phyloP scores from a whole-genome alignment of 2,888 invertebrate genomes.

The Drosophila borealis region DNA sequence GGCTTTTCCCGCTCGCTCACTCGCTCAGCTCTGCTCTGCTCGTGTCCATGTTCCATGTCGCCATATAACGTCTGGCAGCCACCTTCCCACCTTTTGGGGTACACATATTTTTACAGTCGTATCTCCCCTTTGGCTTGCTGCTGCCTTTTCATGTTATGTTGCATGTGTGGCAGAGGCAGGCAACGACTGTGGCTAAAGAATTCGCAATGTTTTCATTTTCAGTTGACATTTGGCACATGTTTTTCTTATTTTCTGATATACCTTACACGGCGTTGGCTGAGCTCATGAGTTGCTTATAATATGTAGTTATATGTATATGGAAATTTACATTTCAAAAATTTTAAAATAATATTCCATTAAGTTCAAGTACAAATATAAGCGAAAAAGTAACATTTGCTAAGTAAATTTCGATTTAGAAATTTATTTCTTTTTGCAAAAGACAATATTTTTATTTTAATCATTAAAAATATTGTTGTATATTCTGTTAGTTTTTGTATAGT shows the following conservation, averaged over 20 bases:
- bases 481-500: too few relatives aligned
- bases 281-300: too few relatives aligned
- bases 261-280: neutral
- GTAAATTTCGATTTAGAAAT: too few relatives aligned
- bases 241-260: constrained; percentile 22
- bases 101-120: constrained; percentile 22
- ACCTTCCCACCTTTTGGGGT: constrained; percentile 45
- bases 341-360: too few relatives aligned
- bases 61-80: constrained; percentile 41
- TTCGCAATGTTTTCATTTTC: constrained; percentile 66
- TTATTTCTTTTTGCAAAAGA: too few relatives aligned
- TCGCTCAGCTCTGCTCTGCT: constrained; percentile 17
- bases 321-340: too few relatives aligned
- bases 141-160: constrained; percentile 16
- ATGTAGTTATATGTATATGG: too few relatives aligned
- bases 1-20: constrained; percentile 17
- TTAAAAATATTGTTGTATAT: too few relatives aligned
- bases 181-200: constrained; percentile 40
- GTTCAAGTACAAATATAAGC: too few relatives aligned
- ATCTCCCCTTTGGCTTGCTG: constrained; percentile 20
- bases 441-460: too few relatives aligned
- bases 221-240: constrained; percentile 58
- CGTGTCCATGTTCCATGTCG: constrained; percentile 62
- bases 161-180: constrained; percentile 30
- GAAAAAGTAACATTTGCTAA: too few relatives aligned